phyloP scores from a whole-genome alignment of 2,888 invertebrate genomes.

The Synanthedon andrenaeformis region DNA sequence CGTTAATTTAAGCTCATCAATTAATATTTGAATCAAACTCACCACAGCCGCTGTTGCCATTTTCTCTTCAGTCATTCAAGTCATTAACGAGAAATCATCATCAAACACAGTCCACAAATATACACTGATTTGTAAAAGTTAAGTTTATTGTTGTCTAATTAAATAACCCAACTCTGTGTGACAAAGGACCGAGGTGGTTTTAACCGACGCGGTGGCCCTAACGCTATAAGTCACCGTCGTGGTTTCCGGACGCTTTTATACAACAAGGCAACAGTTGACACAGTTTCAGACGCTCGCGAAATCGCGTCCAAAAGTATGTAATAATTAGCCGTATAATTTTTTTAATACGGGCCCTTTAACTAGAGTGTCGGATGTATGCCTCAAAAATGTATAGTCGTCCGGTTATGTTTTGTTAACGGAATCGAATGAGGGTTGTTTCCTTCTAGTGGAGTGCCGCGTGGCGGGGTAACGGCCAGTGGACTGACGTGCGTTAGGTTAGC shows the following conservation, averaged over 20 bases:
- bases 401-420: conserved; percentile 65
- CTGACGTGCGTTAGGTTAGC: conserved; percentile 25
- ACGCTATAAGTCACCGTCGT: conserved; percentile 13
- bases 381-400: conserved; percentile 50
- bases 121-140: not conserved
- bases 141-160: no score
- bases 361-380: not conserved
- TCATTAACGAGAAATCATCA: not conserved
- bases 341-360: not conserved
- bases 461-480: conserved; percentile 43
- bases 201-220: conserved; percentile 5
- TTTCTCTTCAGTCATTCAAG: conserved; percentile 42
- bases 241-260: conserved; percentile 17
- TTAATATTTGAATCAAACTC: conserved; percentile 13
- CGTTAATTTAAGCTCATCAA: not conserved
- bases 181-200: conserved; percentile 7
- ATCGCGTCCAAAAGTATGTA: not conserved
- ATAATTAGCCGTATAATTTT: not conserved
- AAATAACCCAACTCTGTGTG: conserved; percentile 7
- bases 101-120: not conserved
- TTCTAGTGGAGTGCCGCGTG: conserved; percentile 31
- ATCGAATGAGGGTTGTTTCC: conserved; percentile 49
- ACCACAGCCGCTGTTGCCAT: conserved; percentile 43
- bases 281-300: not conserved
- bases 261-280: conserved; percentile 6